These are phyloP conservation scores for Chelonia mydas DNA, from an alignment of 2,797 vertebrate genomes.

Conservation along the genomic window DNA sequence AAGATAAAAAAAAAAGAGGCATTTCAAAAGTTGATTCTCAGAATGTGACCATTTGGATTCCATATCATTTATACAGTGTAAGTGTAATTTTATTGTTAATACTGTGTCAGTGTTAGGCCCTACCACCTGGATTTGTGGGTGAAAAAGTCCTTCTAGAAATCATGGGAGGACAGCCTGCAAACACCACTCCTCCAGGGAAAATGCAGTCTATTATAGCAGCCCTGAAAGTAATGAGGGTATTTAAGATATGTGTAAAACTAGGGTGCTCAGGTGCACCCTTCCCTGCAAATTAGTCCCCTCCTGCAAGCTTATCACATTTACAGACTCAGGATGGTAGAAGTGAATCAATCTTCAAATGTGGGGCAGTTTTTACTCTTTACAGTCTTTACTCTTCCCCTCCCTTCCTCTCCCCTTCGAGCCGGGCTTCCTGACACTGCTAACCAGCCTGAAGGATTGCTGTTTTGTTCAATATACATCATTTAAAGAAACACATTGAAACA, in stretches of 20 bases:
- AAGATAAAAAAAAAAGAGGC: background rate
- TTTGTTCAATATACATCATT: background rate
- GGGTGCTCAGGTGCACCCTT: background rate
- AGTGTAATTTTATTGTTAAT: background rate
- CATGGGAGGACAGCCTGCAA: too few relatives aligned
- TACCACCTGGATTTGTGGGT: background rate
- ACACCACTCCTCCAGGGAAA: background rate
- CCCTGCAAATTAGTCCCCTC: background rate
- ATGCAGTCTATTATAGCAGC: background rate
- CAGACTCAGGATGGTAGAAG: background rate
- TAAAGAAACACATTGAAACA: background rate
- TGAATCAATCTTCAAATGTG: background rate
- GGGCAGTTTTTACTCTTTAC: background rate
- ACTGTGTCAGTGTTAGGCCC: background rate
- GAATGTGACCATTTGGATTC: background rate
- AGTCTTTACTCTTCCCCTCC: too few relatives aligned
- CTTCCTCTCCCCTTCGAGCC: too few relatives aligned
- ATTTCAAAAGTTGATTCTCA: background rate
- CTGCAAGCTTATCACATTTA: background rate
- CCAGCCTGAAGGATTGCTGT: background rate
- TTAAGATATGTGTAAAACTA: background rate
- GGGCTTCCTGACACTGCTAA: background rate
- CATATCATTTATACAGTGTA: background rate
- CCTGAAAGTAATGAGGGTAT: background rate
- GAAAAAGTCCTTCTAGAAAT: background rate